Evolutionary conservation across 2,888 invertebrate genomes (phyloP).

Genomic region (Amphipoea lucens): DNA sequence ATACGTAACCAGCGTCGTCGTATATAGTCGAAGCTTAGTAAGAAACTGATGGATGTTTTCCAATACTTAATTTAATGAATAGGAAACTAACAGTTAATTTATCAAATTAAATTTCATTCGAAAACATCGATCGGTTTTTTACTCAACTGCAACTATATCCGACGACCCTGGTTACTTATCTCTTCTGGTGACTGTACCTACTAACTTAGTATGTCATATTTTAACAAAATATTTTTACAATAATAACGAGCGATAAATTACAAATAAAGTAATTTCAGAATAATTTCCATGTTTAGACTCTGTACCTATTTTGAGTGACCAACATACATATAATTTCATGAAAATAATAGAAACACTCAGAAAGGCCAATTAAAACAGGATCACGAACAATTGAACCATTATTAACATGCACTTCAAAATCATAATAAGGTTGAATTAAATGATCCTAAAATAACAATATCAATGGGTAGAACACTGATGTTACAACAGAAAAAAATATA

Average conservation of each 20-base stretch:
- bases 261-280: not conserved
- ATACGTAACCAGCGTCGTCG: too few species aligned
- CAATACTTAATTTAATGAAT: too few species aligned
- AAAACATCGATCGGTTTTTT: too few species aligned
- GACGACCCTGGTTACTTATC: too few species aligned
- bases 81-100: too few species aligned
- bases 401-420: slow-evolving; percentile 20
- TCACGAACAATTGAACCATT: slow-evolving; percentile 1
- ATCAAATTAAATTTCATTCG: too few species aligned
- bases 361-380: slow-evolving; percentile 14
- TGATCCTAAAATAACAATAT: slow-evolving; percentile 27
- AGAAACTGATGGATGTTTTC: too few species aligned
- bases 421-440: not conserved
- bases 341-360: not conserved
- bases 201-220: not conserved
- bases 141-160: too few species aligned
- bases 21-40: too few species aligned
- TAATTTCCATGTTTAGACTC: not conserved
- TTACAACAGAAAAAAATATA: slow-evolving; percentile 2
- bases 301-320: not conserved
- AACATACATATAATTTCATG: not conserved
- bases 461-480: not conserved
- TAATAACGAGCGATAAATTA: not conserved
- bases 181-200: not conserved
- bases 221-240: not conserved